Conservation (phyloP, 2,797 vertebrate genomes). For the Perodicticus potto region DNA sequence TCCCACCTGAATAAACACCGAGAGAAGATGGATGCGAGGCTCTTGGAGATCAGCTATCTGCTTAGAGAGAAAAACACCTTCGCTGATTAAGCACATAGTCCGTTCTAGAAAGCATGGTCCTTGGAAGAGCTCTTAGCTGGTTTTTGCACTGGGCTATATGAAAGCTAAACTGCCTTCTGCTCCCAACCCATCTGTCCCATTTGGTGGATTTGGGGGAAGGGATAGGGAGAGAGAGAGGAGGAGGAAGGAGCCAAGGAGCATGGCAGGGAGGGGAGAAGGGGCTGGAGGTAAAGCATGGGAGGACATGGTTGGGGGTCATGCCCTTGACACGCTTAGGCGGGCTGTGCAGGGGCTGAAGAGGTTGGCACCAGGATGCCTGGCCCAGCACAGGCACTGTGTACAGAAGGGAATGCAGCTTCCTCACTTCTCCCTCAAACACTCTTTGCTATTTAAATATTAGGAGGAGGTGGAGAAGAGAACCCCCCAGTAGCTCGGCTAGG, state of each 20-base stretch:
- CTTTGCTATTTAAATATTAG: not conserved
- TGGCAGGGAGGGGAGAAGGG: not conserved
- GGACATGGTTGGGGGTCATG: not conserved
- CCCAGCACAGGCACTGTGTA: not conserved
- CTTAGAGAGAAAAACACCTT: slow-evolving; percentile 33
- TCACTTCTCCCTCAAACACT: not conserved
- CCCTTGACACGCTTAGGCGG: not conserved
- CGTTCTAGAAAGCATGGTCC: slow-evolving; percentile 1
- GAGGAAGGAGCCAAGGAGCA: not conserved
- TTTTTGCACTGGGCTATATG: not conserved
- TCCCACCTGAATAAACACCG: not conserved
- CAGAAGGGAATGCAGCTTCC: not conserved
- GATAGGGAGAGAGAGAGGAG: not conserved
- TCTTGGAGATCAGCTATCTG: not conserved
- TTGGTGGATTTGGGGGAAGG: not conserved
- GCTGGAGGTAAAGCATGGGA: not conserved
- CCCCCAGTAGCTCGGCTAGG: not conserved
- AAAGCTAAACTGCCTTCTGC: not conserved
- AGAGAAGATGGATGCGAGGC: not conserved
- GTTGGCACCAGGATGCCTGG: no score
- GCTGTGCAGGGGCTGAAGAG: not conserved
- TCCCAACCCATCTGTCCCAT: not conserved
- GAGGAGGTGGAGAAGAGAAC: not conserved
- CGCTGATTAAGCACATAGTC: not conserved
- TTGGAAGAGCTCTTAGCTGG: not conserved